Percentiles rank a stretch among this genome's conserved stretches.
phyloP scores from a whole-genome alignment of 2,113 vertebrate genomes.

The Bagarius yarrelli region DNA sequence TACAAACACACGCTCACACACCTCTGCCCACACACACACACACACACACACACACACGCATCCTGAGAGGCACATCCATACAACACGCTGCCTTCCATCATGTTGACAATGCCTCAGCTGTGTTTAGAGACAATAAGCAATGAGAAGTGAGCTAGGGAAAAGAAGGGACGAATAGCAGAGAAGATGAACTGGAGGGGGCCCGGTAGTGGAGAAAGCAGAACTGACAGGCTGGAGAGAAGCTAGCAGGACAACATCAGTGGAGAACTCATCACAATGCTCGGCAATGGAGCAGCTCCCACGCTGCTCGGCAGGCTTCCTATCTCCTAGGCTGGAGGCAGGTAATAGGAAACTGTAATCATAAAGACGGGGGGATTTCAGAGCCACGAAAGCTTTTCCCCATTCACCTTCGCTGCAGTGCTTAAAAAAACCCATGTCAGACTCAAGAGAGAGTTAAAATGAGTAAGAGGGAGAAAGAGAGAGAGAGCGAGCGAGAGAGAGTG shows the following conservation, averaged over 20 bases:
- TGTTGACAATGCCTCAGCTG: slow-evolving; percentile 40
- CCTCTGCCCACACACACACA: neutral
- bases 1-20: neutral
- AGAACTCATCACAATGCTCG: slow-evolving; percentile 75
- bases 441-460: slow-evolving; percentile 20
- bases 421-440: slow-evolving; percentile 13
- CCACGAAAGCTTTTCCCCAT: slow-evolving; percentile 64
- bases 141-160: slow-evolving; percentile 24
- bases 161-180: slow-evolving; percentile 8
- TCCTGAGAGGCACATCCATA: neutral
- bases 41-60: neutral
- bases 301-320: slow-evolving; percentile 72
- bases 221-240: slow-evolving; percentile 51
- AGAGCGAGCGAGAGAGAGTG: slow-evolving; percentile 14
- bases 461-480: too few relatives aligned
- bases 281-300: slow-evolving; percentile 67
- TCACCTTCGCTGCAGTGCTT: slow-evolving; percentile 47
- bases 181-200: slow-evolving; percentile 28
- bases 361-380: slow-evolving; percentile 62
- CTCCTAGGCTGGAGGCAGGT: slow-evolving; percentile 73
- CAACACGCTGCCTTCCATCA: slow-evolving; percentile 33
- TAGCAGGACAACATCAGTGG: slow-evolving; percentile 72
- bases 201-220: slow-evolving; percentile 60
- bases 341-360: slow-evolving; percentile 75
- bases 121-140: slow-evolving; percentile 38